Conservation (phyloP, 2,888 invertebrate species). For the Drosophila flavopinicola region DNA sequence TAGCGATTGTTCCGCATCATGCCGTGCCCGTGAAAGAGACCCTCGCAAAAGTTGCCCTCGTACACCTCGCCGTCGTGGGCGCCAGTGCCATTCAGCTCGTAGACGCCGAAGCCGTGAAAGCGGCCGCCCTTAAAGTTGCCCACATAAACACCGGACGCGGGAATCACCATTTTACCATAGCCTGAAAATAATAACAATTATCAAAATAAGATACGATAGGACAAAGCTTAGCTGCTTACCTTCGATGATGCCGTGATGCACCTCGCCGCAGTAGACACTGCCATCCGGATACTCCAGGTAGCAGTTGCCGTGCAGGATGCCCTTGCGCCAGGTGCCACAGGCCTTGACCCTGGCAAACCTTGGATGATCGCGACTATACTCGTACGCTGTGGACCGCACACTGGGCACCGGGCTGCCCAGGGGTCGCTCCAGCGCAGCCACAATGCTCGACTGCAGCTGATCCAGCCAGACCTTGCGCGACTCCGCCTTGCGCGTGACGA, state of each 20-base stretch:
- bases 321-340: slow-evolving; percentile 91
- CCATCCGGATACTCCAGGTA: slow-evolving; percentile 93
- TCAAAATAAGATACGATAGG: not conserved
- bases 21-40: slow-evolving; percentile 93
- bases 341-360: slow-evolving; percentile 92
- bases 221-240: slow-evolving; percentile 66
- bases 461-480: slow-evolving; percentile 93
- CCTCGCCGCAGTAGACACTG: slow-evolving; percentile 91
- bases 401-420: slow-evolving; percentile 87
- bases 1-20: slow-evolving; percentile 92
- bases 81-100: slow-evolving; percentile 90
- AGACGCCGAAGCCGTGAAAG: slow-evolving; percentile 91
- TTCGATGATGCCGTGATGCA: slow-evolving; percentile 86
- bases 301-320: slow-evolving; percentile 93
- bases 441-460: slow-evolving; percentile 90
- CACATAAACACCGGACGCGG: slow-evolving; percentile 88
- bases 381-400: slow-evolving; percentile 89
- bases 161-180: slow-evolving; percentile 83
- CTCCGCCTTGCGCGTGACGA: slow-evolving; percentile 87
- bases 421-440: slow-evolving; percentile 87
- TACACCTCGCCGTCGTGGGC: slow-evolving; percentile 90
- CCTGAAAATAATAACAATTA: slow-evolving; percentile 55
- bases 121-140: slow-evolving; percentile 89
- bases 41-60: slow-evolving; percentile 94
- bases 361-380: slow-evolving; percentile 88